A percentile compares a stretch with the other conserved stretches of the same genome.
Conservation (phyloP, 1,140 invertebrate species). For the Tetraneura akinire region DNA sequence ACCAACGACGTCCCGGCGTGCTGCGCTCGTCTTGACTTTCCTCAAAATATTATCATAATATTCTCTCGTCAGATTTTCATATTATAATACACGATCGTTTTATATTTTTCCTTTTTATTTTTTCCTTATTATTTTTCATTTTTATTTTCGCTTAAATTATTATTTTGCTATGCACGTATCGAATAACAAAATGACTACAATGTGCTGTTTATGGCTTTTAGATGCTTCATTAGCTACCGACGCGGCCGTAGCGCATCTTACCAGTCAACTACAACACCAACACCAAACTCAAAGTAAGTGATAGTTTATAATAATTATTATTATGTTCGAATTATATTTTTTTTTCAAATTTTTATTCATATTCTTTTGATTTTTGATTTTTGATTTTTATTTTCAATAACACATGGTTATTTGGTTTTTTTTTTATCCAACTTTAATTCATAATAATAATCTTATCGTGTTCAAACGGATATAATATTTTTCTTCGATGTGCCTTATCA, state of each 20-base stretch:
- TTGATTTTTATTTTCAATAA: background rate
- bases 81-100: background rate
- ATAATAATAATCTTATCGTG: no score
- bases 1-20: constrained; percentile 1
- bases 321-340: background rate
- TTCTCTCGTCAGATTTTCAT: background rate
- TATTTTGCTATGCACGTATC: constrained; percentile 5
- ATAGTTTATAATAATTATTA: background rate
- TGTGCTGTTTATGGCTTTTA: constrained; percentile 44
- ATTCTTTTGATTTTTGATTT: background rate
- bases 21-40: background rate
- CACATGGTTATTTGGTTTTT: no score
- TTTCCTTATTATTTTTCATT: background rate
- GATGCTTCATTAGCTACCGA: constrained; percentile 43
- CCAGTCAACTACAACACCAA: constrained; percentile 23
- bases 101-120: background rate
- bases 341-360: background rate
- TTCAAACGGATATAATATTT: no score
- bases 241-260: constrained; percentile 39
- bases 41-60: background rate
- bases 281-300: constrained; percentile 39
- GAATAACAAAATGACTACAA: constrained; percentile 33
- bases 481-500: no score
- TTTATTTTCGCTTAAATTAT: background rate
- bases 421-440: no score